These are phyloP conservation scores for Drosophila lutescens DNA, from an alignment of 2,888 invertebrate genomes.

Conservation along the genomic window DNA sequence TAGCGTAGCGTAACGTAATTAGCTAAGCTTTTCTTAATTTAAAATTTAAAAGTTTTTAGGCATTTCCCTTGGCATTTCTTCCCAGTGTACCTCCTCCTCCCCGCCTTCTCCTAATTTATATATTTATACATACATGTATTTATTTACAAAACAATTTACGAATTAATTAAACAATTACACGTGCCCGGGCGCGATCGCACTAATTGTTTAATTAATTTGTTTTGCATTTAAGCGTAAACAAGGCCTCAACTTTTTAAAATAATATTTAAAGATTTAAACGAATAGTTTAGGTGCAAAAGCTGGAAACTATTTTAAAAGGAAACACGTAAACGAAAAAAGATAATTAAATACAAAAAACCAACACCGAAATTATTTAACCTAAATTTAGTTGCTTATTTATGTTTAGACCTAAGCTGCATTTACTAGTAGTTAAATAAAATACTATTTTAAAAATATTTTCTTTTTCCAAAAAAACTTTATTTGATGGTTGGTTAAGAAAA, in stretches of 20 bases:
- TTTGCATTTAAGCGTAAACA: conserved; percentile 71
- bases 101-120: conserved; percentile 32
- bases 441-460: conserved; percentile 38
- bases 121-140: conserved; percentile 62
- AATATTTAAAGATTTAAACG: conserved; percentile 41
- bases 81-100: not conserved
- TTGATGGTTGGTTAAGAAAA: not conserved
- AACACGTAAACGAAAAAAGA: conserved; percentile 8
- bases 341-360: conserved; percentile 18
- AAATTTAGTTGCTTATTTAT: conserved; percentile 79
- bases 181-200: conserved; percentile 51
- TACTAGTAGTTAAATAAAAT: conserved; percentile 81
- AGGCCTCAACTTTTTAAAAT: conserved; percentile 64
- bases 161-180: conserved; percentile 82
- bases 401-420: conserved; percentile 83
- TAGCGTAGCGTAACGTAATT: conserved; percentile 50
- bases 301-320: conserved; percentile 39
- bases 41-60: conserved; percentile 46
- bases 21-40: conserved; percentile 43
- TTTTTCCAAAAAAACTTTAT: not conserved
- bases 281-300: conserved; percentile 55
- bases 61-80: conserved; percentile 72
- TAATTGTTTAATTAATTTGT: conserved; percentile 83
- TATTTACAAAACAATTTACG: conserved; percentile 73
- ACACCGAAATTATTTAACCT: conserved; percentile 50